Evolutionary conservation across 1,140 invertebrate genomes (phyloP).

Genomic region (Euura lappo): DNA sequence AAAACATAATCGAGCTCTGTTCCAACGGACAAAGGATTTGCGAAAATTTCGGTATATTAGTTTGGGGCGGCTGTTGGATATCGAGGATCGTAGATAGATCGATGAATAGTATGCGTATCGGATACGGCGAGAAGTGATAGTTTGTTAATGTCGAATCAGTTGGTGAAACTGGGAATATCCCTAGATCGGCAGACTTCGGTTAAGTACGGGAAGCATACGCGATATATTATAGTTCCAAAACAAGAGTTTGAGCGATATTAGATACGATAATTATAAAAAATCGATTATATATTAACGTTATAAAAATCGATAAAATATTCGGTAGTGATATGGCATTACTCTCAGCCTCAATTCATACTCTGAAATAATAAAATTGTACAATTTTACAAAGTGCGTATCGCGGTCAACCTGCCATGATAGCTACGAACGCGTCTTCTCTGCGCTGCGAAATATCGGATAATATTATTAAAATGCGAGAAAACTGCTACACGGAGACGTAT

Average conservation of each 20-base stretch:
- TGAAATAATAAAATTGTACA: slow-evolving; percentile 20
- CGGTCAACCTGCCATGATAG: slow-evolving; percentile 50
- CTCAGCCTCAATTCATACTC: not conserved
- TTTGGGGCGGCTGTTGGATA: too few species aligned
- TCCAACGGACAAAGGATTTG: too few species aligned
- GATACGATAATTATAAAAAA: not conserved
- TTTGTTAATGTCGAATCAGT: slow-evolving; percentile 8
- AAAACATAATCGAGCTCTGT: not conserved
- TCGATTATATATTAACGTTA: too few species aligned
- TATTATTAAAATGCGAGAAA: slow-evolving; percentile 44
- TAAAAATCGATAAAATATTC: too few species aligned
- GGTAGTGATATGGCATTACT: too few species aligned
- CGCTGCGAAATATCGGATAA: slow-evolving; percentile 39
- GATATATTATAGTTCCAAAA: slow-evolving; percentile 40
- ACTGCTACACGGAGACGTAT: slow-evolving; percentile 39
- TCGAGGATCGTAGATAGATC: too few species aligned
- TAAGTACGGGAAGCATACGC: slow-evolving; percentile 34
- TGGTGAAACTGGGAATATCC: slow-evolving; percentile 23
- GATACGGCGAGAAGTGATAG: not conserved
- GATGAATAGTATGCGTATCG: not conserved
- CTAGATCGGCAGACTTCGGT: slow-evolving; percentile 28
- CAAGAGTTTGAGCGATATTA: slow-evolving; percentile 28
- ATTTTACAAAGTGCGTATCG: slow-evolving; percentile 29
- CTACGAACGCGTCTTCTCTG: slow-evolving; percentile 48
- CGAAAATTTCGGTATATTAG: too few species aligned